A percentile compares a stretch with the other conserved stretches of the same genome.
phyloP scores from a whole-genome alignment of 2,113 vertebrate genomes.

The Onychostruthus taczanowskii region DNA sequence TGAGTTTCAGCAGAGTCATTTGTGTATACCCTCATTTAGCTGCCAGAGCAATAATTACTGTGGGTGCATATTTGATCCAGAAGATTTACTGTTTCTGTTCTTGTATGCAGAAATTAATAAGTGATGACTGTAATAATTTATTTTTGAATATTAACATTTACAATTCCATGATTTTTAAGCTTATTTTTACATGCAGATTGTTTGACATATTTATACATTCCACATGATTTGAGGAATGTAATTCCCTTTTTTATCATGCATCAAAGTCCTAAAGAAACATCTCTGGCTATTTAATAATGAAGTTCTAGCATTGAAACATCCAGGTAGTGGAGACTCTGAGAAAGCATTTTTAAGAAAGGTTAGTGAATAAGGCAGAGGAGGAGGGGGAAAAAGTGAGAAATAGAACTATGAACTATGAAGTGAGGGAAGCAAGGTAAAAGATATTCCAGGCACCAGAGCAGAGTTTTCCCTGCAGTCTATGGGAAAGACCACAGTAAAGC shows the following conservation, averaged over 20 bases:
- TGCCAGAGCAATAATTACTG: background rate
- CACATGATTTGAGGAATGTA: background rate
- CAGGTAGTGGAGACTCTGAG: background rate
- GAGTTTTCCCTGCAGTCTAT: background rate
- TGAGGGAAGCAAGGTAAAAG: background rate
- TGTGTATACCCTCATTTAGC: background rate
- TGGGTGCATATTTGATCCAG: background rate
- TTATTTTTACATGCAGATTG: background rate
- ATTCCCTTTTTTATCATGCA: background rate
- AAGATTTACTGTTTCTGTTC: background rate
- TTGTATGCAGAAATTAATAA: background rate
- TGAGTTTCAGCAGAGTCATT: background rate
- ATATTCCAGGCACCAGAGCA: too few relatives aligned
- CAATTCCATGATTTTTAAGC: background rate
- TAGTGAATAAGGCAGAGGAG: background rate
- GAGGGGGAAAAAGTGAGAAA: background rate
- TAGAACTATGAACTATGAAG: too few relatives aligned
- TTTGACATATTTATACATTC: background rate
- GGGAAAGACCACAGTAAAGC: background rate
- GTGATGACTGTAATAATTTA: background rate
- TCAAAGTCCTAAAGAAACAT: background rate
- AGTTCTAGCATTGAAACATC: background rate
- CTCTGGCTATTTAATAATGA: background rate
- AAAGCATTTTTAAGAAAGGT: accelerated
- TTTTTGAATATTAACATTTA: background rate